These are phyloP conservation scores for Melikaiella ostensackeni DNA, from an alignment of 2,888 invertebrate species.

Conservation along the genomic window DNA sequence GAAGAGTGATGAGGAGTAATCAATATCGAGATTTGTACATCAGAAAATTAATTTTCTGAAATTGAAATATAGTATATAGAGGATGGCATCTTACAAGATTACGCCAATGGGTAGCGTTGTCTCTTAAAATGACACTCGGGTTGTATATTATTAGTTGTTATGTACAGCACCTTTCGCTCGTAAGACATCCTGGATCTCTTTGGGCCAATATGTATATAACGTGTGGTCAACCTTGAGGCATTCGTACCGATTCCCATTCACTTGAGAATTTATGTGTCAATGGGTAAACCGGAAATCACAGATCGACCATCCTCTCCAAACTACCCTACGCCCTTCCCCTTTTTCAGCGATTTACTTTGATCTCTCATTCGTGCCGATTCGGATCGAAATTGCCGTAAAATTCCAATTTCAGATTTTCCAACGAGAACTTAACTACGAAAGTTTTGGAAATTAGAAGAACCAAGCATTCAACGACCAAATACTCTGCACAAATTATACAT, in stretches of 20 bases:
- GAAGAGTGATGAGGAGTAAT: too few relatives aligned
- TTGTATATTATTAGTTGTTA: conserved; percentile 66
- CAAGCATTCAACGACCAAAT: too few relatives aligned
- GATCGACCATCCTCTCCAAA: conserved; percentile 61
- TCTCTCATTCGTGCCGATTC: neutral
- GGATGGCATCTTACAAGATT: conserved; percentile 41
- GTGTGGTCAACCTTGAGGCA: conserved; percentile 59
- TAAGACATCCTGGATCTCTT: conserved; percentile 60
- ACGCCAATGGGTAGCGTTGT: conserved; percentile 45
- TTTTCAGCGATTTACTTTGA: conserved; percentile 14
- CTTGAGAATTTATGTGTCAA: conserved; percentile 65
- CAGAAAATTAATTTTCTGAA: too few relatives aligned
- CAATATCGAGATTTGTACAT: too few relatives aligned
- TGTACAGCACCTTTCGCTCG: conserved; percentile 62
- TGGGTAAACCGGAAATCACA: conserved; percentile 68
- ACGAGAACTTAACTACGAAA: too few relatives aligned
- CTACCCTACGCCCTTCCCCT: conserved; percentile 41
- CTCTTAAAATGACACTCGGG: conserved; percentile 54
- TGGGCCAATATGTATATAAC: conserved; percentile 53
- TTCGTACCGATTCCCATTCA: conserved; percentile 65
- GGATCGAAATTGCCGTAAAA: conserved; percentile 2
- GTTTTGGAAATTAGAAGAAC: too few relatives aligned
- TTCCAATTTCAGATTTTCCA: too few relatives aligned
- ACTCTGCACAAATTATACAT: too few relatives aligned
- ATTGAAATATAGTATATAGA: neutral